Evolutionary conservation across 2,888 invertebrate genomes (phyloP).

Genomic region (Molorchus minor): DNA sequence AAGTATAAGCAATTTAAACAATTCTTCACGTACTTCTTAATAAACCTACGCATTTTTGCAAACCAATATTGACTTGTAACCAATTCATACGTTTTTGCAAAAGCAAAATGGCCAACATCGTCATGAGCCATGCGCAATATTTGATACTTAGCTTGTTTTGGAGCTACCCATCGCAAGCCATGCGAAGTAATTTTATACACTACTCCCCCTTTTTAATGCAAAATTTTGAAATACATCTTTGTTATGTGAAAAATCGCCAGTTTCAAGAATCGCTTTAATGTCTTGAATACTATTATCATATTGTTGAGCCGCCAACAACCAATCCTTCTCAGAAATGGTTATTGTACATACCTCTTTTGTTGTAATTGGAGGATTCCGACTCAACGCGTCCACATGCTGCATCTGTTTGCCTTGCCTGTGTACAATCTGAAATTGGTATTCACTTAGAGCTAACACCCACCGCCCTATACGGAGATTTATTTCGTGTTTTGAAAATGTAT

Average conservation of each 20-base stretch:
- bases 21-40: slow-evolving; percentile 28
- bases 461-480: slow-evolving; percentile 47
- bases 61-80: slow-evolving; percentile 30
- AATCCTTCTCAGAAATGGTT: neutral
- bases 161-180: no score
- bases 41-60: slow-evolving; percentile 23
- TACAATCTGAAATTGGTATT: slow-evolving; percentile 29
- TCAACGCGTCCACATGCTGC: slow-evolving; percentile 36
- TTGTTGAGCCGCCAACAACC: neutral
- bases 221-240: no score
- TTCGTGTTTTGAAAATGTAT: slow-evolving; percentile 33
- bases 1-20: slow-evolving; percentile 27
- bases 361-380: slow-evolving; percentile 32
- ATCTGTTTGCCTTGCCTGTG: slow-evolving; percentile 27
- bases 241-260: no score
- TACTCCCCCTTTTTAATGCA: slow-evolving; percentile 24
- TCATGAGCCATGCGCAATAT: no score
- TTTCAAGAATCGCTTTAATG: no score
- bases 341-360: neutral
- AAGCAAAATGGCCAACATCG: neutral
- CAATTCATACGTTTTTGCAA: no score
- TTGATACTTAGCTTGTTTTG: no score
- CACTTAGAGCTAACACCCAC: slow-evolving; percentile 33
- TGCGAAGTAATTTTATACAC: slow-evolving; percentile 10
- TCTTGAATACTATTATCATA: neutral